phyloP scores from a whole-genome alignment of 2,797 vertebrate genomes.

The Tinamus major region DNA sequence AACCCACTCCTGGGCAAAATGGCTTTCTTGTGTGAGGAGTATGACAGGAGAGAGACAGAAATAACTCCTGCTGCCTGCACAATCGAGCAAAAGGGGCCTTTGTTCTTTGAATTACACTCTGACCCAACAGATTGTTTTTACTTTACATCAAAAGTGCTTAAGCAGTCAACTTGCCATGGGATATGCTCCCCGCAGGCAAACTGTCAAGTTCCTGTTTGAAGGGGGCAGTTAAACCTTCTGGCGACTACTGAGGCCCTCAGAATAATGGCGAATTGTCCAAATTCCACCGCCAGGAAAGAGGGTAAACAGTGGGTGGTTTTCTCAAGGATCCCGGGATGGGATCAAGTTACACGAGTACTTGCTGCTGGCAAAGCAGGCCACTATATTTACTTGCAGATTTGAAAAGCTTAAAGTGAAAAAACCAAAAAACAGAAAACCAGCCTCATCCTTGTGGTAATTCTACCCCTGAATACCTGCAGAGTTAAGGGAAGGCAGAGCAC shows the following conservation, averaged over 20 bases:
- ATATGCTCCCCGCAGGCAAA: constrained; percentile 67
- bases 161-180: constrained; percentile 65
- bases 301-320: constrained; percentile 22
- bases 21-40: constrained; percentile 46
- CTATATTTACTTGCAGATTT: neutral
- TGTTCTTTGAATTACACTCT: constrained; percentile 67
- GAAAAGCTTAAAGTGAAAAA: neutral
- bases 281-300: constrained; percentile 47
- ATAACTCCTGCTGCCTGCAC: constrained; percentile 65
- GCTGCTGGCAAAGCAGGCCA: constrained; percentile 39
- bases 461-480: constrained; percentile 19
- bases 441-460: neutral
- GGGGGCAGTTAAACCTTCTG: constrained; percentile 74
- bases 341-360: constrained; percentile 44
- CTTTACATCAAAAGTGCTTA: constrained; percentile 70
- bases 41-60: constrained; percentile 63
- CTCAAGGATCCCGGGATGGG: constrained; percentile 44
- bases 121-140: constrained; percentile 72
- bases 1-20: constrained; percentile 41
- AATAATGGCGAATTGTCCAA: constrained; percentile 67
- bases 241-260: constrained; percentile 44
- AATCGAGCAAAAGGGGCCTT: constrained; percentile 72
- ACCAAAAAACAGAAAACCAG: no score
- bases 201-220: constrained; percentile 60
- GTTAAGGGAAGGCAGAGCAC: constrained; percentile 27